These are phyloP conservation scores for Arvicanthis niloticus DNA, from an alignment of 2,113 vertebrate genomes.

Conservation along the genomic window DNA sequence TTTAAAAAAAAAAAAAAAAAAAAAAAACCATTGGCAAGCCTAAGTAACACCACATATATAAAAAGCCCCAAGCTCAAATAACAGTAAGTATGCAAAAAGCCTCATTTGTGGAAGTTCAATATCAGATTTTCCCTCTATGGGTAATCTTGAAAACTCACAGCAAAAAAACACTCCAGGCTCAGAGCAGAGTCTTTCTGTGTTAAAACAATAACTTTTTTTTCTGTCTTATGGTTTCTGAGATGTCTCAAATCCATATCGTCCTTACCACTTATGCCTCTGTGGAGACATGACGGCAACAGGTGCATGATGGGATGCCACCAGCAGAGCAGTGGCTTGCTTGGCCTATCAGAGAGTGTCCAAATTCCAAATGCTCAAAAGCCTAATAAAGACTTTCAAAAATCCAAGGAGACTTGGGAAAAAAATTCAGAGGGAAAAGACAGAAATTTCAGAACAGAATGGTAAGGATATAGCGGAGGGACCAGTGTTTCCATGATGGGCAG, in stretches of 20 bases:
- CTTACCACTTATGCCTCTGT: neutral
- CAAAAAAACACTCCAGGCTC: neutral
- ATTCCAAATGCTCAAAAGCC: neutral
- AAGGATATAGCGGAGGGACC: neutral
- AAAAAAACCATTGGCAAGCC: neutral
- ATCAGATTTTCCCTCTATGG: neutral
- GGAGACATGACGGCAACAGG: neutral
- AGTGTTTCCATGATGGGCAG: neutral
- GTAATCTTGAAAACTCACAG: neutral
- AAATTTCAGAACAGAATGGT: neutral
- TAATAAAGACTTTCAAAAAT: neutral
- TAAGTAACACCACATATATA: neutral
- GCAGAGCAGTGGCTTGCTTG: neutral
- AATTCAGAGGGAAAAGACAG: neutral
- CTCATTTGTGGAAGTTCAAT: accelerated
- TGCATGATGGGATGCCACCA: neutral
- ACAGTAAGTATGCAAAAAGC: neutral
- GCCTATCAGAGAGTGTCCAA: neutral
- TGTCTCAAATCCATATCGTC: neutral
- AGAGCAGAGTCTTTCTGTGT: neutral
- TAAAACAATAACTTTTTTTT: neutral
- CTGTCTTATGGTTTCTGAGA: neutral
- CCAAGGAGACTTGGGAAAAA: neutral
- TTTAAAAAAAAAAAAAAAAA: no score
- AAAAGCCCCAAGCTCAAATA: neutral